Evolutionary conservation across 2,797 vertebrate species (phyloP), one percentile per base, ranked within the genome.

Genomic region (Pipistrellus pygmaeus): DNA sequence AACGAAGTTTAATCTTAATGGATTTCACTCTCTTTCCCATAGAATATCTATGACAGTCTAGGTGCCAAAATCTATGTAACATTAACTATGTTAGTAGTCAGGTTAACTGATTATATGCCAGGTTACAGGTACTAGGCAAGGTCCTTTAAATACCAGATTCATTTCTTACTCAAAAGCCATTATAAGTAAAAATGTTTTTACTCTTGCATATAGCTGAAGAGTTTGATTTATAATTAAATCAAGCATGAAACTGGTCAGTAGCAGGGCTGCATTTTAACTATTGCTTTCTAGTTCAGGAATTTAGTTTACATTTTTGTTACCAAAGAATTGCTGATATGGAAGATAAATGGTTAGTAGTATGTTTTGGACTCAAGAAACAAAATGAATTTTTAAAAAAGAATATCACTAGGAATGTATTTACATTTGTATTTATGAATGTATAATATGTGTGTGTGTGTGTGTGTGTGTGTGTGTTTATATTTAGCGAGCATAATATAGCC

Each of bases 1-100:
- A 82, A 95, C 64, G 25, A 83, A 69, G 9, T 51, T 41, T 78
- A 73, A 73, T 92, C 46, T 78, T 44, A 83, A 0, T 48, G 44
- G 10, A 75, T 92, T 76, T 84, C 7, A 57, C n/a, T 64, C 46
- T 88, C 41, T 91, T 88, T 90, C 48, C 20, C 66, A 23, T 11
- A 41, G 17, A 9, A 18, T 73, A 81, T 91, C 27, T 9, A 27
- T 69, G 23, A 80, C 21, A 25, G 12, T 30, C 68, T 64, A 80
- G 30, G 20, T 62, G 51, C 82, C 55, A 95, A 71, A 83, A 78
- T 55, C 18, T 73, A 73, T 88, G 17, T 64, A 91, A 51, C 53
- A 73, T 82, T 82, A 57, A 38, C 23, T 72, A 57, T 46, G 41
- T 66, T 44, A 85, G 73, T 44, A 80, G 23, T 14, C n/a, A 57